Percentiles rank a stretch among this genome's conserved stretches.
Evolutionary conservation across 2,113 vertebrate genomes (phyloP).

Genomic region (Trematocara marginatum): DNA sequence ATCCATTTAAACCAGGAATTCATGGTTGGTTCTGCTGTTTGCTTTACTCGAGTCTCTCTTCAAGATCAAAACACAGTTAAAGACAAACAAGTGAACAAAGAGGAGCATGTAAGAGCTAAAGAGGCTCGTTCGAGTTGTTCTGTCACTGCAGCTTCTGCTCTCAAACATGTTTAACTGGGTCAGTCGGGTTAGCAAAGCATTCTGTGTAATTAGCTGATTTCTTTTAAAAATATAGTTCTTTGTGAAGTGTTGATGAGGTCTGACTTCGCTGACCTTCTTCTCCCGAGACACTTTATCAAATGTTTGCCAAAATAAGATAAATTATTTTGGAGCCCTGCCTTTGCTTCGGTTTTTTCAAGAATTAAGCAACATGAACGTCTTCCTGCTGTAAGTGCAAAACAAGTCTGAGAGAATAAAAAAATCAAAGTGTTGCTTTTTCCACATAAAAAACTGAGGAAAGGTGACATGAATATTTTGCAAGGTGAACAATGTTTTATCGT

Average conservation of each 20-base stretch:
- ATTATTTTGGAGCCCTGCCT: background rate
- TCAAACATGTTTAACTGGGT: background rate
- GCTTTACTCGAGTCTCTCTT: background rate
- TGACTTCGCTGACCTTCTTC: background rate
- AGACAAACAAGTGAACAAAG: background rate
- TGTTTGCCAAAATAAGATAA: background rate
- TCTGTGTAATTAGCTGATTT: background rate
- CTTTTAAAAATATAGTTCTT: background rate
- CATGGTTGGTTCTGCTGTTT: background rate
- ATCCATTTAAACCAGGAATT: background rate
- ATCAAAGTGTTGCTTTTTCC: background rate
- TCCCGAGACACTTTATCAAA: background rate
- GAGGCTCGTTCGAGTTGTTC: background rate
- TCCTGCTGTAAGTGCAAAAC: background rate
- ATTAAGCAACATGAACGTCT: background rate
- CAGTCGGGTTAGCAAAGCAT: background rate
- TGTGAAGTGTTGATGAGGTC: background rate
- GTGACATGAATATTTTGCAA: background rate
- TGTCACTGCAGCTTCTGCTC: background rate
- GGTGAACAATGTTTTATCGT: constrained; percentile 15
- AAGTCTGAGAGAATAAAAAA: background rate
- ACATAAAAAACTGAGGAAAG: background rate
- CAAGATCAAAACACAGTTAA: background rate
- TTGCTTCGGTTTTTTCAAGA: background rate
- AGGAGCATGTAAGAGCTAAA: background rate